These are phyloP conservation scores for Urocolius indicus DNA, from an alignment of 2,113 vertebrate species.

Conservation along the genomic window DNA sequence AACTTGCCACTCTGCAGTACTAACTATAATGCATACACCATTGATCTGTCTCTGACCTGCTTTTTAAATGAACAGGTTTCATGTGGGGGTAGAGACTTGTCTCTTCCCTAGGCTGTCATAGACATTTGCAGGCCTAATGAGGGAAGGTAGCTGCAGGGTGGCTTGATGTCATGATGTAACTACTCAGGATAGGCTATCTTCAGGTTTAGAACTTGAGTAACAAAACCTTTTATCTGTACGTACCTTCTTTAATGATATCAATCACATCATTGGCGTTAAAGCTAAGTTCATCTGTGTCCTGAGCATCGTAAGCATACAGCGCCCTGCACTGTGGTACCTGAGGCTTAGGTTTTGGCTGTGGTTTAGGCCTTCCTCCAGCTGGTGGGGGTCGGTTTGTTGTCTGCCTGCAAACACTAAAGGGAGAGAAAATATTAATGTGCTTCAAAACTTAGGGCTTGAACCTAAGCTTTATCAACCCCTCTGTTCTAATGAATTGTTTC, in stretches of 20 bases:
- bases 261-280: constrained; percentile 97
- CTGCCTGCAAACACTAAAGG: constrained; percentile 84
- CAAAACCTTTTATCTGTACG: not conserved
- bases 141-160: too few species aligned
- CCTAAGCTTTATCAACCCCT: not conserved
- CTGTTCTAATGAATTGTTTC: not conserved
- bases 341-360: constrained; percentile 95
- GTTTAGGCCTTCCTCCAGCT: constrained; percentile 93
- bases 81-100: too few species aligned
- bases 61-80: not conserved
- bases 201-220: rapidly evolving
- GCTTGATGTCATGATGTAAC: rapidly evolving
- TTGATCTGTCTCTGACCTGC: not conserved
- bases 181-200: rapidly evolving
- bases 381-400: constrained; percentile 86
- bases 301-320: constrained; percentile 95
- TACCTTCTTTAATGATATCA: constrained; percentile 95
- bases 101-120: not conserved
- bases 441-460: not conserved
- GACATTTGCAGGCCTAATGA: rapidly evolving
- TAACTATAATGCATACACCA: not conserved
- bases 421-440: not conserved
- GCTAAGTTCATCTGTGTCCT: constrained; percentile 98
- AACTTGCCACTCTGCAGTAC: not conserved
- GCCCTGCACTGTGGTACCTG: constrained; percentile 97